phyloP scores from a whole-genome alignment of 2,888 invertebrate species.

The Stenchaetothrips biformis region DNA sequence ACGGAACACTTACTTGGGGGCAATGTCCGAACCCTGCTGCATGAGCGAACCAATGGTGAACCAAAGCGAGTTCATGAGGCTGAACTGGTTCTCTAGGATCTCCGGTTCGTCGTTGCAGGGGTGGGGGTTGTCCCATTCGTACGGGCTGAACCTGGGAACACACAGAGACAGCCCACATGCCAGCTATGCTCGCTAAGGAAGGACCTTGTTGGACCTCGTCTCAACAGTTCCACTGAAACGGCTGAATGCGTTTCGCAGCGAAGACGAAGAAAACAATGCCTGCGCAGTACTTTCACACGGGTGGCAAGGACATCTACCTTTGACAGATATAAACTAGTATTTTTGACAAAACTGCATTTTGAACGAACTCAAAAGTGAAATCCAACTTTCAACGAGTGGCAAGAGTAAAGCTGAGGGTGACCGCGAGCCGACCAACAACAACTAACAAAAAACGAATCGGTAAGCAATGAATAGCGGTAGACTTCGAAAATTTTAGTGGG shows the following conservation, averaged over 20 bases:
- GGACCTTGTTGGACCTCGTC: not conserved
- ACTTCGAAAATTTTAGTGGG: conserved; percentile 1
- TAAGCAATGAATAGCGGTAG: not conserved
- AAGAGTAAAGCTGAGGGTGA: not conserved
- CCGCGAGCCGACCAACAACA: not conserved
- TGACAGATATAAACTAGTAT: not conserved
- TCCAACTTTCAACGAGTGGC: not conserved
- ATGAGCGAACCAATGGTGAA: conserved; percentile 89
- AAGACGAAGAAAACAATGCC: not conserved
- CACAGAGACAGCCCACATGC: conserved; percentile 26
- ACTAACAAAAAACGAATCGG: not conserved
- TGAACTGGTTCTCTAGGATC: conserved; percentile 85
- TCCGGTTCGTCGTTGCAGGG: conserved; percentile 79
- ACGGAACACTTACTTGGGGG: conserved; percentile 69
- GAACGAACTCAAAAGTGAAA: not conserved
- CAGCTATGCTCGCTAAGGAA: conserved; percentile 1
- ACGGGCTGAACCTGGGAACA: conserved; percentile 73
- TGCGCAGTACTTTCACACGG: not conserved
- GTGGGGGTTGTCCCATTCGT: conserved; percentile 89
- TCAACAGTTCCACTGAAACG: not conserved
- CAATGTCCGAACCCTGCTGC: conserved; percentile 90
- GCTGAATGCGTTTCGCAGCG: not conserved
- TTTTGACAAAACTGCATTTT: not conserved
- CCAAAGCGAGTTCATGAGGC: conserved; percentile 88
- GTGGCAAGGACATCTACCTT: not conserved